Evolutionary conservation across 1,140 invertebrate species (phyloP), one percentile per base, ranked within the genome.

Genomic region (Leptinotarsa undecemlineata): DNA sequence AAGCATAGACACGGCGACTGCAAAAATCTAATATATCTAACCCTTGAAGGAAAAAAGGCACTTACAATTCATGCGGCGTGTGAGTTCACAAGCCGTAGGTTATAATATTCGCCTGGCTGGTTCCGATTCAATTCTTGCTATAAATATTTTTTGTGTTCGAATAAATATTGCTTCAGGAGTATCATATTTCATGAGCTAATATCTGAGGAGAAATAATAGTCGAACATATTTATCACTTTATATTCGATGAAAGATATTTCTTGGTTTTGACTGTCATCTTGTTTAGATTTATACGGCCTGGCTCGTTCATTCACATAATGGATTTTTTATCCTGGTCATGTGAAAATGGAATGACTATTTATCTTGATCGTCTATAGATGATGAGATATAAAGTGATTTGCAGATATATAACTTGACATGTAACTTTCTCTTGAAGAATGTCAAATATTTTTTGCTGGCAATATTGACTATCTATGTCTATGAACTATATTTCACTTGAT

Each of bases 1-100:
- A 64, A 64, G 63, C 63, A 23, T 64, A 64, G 63, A 64, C 63
- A 64, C 63, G 63, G 63, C 63, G 63, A 64, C 63, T 21, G 63
- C 63, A 21, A 64, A 64, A 64, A 64, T 64, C 63, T 64, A 64
- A 64, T 64, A 64, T 64, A 14, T 64, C 63, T 64, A 64, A 20
- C 63, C 63, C 63, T 64, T 33, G 63, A 21, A 64, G 63, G 63
- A 8, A 64, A 64, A 64, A 19, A 64, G 63, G 63, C 63, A 64
- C 63, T 64, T 64, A 64, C 63, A 21, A 64, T 64, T 64, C 63
- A 33, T 15, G 26, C 15, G 63, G 63, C n/a, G 63, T 64, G 63
- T 64, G 17, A 64, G 26, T 64, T 33, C 26, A 21, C 63, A 64
- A 33, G 63, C 63, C 63, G 63, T 64, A 64, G 63, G 63, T 64